Base-by-base conservation (phyloP, 2,797 vertebrate genomes). In the Macroramphosus scolopax region DNA sequence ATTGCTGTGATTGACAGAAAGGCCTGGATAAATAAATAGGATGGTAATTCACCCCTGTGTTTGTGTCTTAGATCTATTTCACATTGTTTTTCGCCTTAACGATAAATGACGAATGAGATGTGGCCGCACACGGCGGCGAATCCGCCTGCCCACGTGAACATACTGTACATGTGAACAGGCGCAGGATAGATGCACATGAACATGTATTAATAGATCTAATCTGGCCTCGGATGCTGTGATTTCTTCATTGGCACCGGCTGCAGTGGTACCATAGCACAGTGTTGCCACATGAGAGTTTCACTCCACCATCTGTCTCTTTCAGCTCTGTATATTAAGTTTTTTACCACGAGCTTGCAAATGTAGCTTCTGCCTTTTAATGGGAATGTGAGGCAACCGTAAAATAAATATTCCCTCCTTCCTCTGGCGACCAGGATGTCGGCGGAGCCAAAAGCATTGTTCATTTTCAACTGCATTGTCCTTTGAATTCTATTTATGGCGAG, bases 1-100 rank as follows among this genome's bases (percentile, higher is more conserved):
- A 89, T 82, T 83, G 75, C 72, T 43, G 83, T 84, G 79, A 88
- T 82, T 91, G 89, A 90, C 87, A 88, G 84, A 84, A 69, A 88
- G 60, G 83, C 79, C 77, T 36, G 63, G 75, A 82, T 68, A 75
- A 83, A 87, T 81, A 81, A 80, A 86, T 82, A 61, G 73, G 62
- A 65, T 72, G 77, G 71, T 82, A 80, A 83, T 84, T 83, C 51
- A 57, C 80, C 71, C 66, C 50, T 55, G 32, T 49, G 53, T 66
- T 60, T 75, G 70, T 56, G 63, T 73, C 63, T 83, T 61, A 68
- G 71, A 83, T 82, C 57, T 56, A 43, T 59, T 61, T 47, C 47
- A 46, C 54, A 77, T 48, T n/a, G 42, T 26, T 61, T 62, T 85
- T 71, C 40, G 58, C 42, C 45, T 17, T 78, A 68, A 73, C 65